Evolutionary conservation across 2,888 invertebrate species (phyloP).

Genomic region (Lamellibrachia columna): DNA sequence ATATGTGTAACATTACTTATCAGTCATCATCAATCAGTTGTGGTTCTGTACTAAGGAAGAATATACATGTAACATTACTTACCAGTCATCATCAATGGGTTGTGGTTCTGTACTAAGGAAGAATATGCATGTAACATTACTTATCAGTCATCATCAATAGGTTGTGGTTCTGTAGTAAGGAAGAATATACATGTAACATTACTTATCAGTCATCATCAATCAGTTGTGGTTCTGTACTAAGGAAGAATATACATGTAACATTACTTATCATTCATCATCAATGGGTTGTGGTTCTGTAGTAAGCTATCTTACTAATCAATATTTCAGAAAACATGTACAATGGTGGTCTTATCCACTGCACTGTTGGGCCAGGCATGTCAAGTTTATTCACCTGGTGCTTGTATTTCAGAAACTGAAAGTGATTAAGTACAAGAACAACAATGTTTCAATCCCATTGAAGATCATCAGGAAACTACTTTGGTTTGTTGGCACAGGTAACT

Average conservation of each 20-base stretch:
- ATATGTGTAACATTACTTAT: neutral
- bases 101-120: no score
- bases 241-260: neutral
- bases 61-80: no score
- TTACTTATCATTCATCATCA: neutral
- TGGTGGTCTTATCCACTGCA: neutral
- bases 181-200: no score
- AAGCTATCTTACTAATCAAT: neutral
- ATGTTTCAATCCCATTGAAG: slow-evolving; percentile 24
- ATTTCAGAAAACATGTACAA: neutral
- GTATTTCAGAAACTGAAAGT: slow-evolving; percentile 35
- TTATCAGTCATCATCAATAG: neutral
- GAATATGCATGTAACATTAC: neutral
- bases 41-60: neutral
- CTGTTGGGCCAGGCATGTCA: neutral
- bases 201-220: no score
- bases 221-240: neutral
- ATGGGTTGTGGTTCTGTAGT: neutral
- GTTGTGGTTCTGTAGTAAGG: no score
- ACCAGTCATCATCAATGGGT: no score
- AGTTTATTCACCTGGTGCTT: neutral
- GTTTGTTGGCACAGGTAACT: slow-evolving; percentile 34
- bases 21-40: neutral
- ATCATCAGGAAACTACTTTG: slow-evolving; percentile 35
- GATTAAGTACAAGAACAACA: slow-evolving; percentile 28